These are phyloP conservation scores for Petrosia ficiformis DNA, from an alignment of 37 sponge, comb jelly and placozoan species.

Conservation along the genomic window DNA sequence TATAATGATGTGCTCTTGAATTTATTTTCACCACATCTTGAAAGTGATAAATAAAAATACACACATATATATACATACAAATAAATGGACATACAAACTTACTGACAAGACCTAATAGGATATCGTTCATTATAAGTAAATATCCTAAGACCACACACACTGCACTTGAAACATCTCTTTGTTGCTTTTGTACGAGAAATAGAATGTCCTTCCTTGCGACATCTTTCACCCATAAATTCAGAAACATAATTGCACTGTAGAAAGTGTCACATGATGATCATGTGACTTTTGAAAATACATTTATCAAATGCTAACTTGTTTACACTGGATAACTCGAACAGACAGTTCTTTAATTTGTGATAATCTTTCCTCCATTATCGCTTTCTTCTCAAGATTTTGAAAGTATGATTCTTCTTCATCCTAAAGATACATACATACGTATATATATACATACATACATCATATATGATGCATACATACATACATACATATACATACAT, in stretches of 20 bases:
- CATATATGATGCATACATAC: too few species aligned
- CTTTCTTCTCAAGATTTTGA: constrained; percentile 62
- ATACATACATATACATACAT: too few species aligned
- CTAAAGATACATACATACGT: constrained; percentile 32
- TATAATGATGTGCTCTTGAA: constrained; percentile 21
- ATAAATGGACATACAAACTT: background rate
- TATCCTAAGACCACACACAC: constrained; percentile 30
- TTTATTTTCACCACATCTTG: constrained; percentile 39
- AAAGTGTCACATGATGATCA: background rate
- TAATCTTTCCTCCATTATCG: constrained; percentile 65
- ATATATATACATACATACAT: too few species aligned
- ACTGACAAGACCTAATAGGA: constrained; percentile 53
- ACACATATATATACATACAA: background rate
- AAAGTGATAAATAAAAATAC: background rate
- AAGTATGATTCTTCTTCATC: constrained; percentile 74
- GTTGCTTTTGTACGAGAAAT: constrained; percentile 36
- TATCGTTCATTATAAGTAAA: constrained; percentile 37
- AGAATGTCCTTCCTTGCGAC: constrained; percentile 58
- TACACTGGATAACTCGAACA: constrained; percentile 67
- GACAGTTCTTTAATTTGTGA: constrained; percentile 37
- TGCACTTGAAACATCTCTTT: constrained; percentile 76
- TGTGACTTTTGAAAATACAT: background rate
- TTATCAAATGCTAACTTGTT: constrained; percentile 21
- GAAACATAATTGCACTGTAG: constrained; percentile 59
- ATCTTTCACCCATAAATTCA: constrained; percentile 53